Conservation (phyloP, 2,888 invertebrate genomes). For the Acleris laterana region DNA sequence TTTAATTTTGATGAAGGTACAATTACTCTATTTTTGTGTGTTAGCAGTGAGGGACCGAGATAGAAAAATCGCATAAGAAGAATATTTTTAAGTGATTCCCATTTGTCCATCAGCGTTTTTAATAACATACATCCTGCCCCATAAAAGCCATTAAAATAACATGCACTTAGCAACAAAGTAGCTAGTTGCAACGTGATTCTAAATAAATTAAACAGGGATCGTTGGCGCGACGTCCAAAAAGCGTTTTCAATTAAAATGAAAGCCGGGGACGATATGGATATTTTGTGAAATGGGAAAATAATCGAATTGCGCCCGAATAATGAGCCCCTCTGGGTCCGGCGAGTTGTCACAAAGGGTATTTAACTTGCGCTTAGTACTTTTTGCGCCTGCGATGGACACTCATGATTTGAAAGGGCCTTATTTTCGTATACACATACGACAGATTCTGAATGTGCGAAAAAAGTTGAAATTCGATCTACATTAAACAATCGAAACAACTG, state of each 20-base stretch:
- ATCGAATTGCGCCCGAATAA: constrained; percentile 83
- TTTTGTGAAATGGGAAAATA: constrained; percentile 83
- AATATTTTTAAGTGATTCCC: too few species aligned
- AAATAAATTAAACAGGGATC: constrained; percentile 71
- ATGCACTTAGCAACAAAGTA: constrained; percentile 48
- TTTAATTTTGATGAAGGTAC: too few species aligned
- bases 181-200: constrained; percentile 48
- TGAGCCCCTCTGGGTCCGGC: constrained; percentile 76
- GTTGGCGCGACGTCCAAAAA: constrained; percentile 63
- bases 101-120: too few species aligned
- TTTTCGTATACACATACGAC: too few species aligned
- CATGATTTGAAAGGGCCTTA: constrained; percentile 44
- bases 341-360: constrained; percentile 82
- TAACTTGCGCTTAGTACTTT: constrained; percentile 83
- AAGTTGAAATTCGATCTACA: too few species aligned
- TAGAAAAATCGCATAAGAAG: too few species aligned
- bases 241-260: constrained; percentile 80
- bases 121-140: not conserved
- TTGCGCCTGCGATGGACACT: constrained; percentile 62
- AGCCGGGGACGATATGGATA: constrained; percentile 82
- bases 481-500: too few species aligned
- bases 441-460: too few species aligned
- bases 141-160: constrained; percentile 22
- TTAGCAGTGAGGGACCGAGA: too few species aligned
- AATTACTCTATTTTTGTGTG: too few species aligned